Percentiles rank a stretch among this genome's conserved stretches.
phyloP scores from a whole-genome alignment of 2,797 vertebrate species.

The Oreochromis grahami region DNA sequence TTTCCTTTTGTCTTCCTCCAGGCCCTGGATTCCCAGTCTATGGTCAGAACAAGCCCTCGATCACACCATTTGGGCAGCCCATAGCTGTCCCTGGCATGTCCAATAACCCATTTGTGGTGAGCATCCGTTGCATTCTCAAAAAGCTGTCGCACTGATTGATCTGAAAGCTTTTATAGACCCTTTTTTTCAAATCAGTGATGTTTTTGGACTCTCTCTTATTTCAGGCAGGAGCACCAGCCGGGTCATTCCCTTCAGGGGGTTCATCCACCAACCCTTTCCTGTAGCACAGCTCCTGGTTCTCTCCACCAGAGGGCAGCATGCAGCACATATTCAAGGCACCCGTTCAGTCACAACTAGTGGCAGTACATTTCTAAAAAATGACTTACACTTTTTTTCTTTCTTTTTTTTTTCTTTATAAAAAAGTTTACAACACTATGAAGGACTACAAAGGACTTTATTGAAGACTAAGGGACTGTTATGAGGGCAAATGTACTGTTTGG shows the following conservation, averaged over 20 bases:
- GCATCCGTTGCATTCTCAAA: constrained; percentile 20
- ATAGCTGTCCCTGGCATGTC: constrained; percentile 86
- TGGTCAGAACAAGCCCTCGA: constrained; percentile 88
- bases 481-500: constrained; percentile 50
- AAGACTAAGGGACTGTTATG: constrained; percentile 62
- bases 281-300: constrained; percentile 81
- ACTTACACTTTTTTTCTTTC: constrained; percentile 36
- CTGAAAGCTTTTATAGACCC: background rate
- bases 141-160: background rate
- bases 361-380: constrained; percentile 71
- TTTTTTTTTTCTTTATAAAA: constrained; percentile 50
- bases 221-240: constrained; percentile 88
- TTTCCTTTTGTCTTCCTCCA: constrained; percentile 18
- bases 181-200: background rate
- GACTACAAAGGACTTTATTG: constrained; percentile 60
- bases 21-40: constrained; percentile 92
- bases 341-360: constrained; percentile 85
- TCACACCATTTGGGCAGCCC: constrained; percentile 86
- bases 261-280: constrained; percentile 98
- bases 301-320: constrained; percentile 78
- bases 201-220: background rate
- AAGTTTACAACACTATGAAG: constrained; percentile 75
- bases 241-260: constrained; percentile 87
- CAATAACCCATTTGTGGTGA: constrained; percentile 98
- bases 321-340: constrained; percentile 90